A percentile compares a stretch with the other conserved stretches of the same genome.
Conservation (phyloP, 2,888 invertebrate species). For the Caenorhabditis parvicauda region DNA sequence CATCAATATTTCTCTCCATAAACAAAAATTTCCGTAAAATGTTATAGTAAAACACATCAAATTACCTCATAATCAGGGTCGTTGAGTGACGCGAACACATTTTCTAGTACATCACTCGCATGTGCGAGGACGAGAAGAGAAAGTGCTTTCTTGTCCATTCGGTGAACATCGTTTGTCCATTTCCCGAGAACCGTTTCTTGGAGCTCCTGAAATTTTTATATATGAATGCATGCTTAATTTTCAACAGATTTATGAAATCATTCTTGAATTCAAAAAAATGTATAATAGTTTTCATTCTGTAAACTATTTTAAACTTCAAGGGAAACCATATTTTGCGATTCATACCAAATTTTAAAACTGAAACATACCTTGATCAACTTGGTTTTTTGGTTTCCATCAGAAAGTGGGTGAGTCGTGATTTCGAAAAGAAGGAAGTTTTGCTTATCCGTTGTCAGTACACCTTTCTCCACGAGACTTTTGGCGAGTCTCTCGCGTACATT, state of each 20-base stretch:
- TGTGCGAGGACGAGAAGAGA: conserved; percentile 92
- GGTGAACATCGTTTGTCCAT: conserved; percentile 93
- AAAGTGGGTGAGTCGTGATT: conserved; percentile 99
- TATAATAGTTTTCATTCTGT: too few relatives aligned
- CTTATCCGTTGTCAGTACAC: conserved; percentile 43
- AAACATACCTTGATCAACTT: conserved; percentile 78
- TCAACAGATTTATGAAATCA: too few relatives aligned
- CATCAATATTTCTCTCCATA: too few relatives aligned
- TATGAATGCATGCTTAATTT: conserved; percentile 67
- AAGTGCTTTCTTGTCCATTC: conserved; percentile 91
- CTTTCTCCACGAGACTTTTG: conserved; percentile 96
- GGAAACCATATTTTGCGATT: too few relatives aligned
- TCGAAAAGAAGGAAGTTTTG: conserved; percentile 94
- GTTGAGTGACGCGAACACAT: conserved; percentile 90
- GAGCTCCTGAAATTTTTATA: conserved; percentile 67
- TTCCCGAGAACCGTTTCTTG: conserved; percentile 93
- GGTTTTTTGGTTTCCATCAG: conserved; percentile 89
- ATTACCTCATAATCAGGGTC: conserved; percentile 64
- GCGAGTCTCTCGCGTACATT: conserved; percentile 98
- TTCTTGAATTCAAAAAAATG: too few relatives aligned
- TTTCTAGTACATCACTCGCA: conserved; percentile 96
- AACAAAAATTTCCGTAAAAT: too few relatives aligned
- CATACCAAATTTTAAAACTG: too few relatives aligned
- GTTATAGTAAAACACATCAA: too few relatives aligned
- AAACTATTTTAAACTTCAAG: too few relatives aligned